A percentile compares a stretch with the other conserved stretches of the same genome.
phyloP scores from a whole-genome alignment of 2,113 vertebrate genomes.

The Pteruthius melanotis region DNA sequence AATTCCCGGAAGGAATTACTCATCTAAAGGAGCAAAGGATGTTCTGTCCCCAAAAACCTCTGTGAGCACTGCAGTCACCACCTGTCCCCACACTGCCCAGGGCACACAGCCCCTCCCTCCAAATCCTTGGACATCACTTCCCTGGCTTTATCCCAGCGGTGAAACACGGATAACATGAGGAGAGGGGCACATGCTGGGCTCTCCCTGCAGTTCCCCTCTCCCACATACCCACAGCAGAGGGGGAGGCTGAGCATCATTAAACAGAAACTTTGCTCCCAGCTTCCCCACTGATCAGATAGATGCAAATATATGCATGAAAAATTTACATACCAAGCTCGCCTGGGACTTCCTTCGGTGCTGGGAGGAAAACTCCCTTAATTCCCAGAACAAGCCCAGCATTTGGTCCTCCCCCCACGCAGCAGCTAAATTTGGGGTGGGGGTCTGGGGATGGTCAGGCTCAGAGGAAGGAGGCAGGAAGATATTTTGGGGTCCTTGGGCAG shows the following conservation, averaged over 20 bases:
- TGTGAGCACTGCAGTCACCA: not conserved
- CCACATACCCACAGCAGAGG: not conserved
- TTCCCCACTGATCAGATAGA: not conserved
- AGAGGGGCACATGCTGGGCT: not conserved
- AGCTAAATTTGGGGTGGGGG: not conserved
- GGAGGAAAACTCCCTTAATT: not conserved
- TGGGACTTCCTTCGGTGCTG: accelerated
- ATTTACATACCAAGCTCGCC: not conserved
- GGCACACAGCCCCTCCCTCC: not conserved
- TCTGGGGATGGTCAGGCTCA: not conserved
- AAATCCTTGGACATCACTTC: accelerated
- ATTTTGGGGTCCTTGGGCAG: not conserved
- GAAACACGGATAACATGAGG: accelerated
- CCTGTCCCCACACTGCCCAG: not conserved
- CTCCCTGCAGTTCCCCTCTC: not conserved
- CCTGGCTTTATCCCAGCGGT: not conserved
- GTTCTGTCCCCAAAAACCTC: accelerated
- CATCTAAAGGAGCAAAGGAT: not conserved
- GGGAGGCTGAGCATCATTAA: not conserved
- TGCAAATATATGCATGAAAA: not conserved
- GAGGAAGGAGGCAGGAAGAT: not conserved
- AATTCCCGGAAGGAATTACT: not conserved
- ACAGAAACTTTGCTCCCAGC: not conserved
- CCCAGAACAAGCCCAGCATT: not conserved
- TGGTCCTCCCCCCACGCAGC: not conserved